phyloP scores from a whole-genome alignment of 2,113 vertebrate genomes.

The Tupaia chinensis region DNA sequence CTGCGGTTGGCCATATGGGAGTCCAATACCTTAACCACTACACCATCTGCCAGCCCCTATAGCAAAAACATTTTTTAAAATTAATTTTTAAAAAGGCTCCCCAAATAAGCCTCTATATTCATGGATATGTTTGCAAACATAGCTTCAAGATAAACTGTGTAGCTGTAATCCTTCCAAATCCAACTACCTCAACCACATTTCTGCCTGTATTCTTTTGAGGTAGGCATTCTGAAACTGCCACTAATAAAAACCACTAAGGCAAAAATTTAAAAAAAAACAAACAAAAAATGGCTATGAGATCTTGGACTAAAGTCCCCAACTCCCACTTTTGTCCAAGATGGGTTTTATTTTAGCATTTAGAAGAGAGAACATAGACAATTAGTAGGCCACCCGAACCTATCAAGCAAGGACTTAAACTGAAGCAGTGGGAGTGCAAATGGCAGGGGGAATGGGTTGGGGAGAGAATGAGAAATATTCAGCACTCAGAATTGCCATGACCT shows the following conservation, averaged over 20 bases:
- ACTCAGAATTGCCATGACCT: neutral
- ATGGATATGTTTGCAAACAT: neutral
- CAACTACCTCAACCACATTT: neutral
- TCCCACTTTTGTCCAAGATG: neutral
- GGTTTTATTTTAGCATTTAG: neutral
- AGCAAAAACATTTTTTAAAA: too few species aligned
- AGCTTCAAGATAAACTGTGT: neutral
- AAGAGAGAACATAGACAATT: neutral
- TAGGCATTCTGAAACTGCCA: neutral
- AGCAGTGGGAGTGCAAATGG: neutral
- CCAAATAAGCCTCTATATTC: neutral
- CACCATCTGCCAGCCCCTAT: too few species aligned
- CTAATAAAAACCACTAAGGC: neutral
- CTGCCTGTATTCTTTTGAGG: neutral
- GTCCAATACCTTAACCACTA: too few species aligned
- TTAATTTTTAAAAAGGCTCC: neutral
- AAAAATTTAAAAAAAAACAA: neutral
- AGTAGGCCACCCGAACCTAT: neutral
- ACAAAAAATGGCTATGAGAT: neutral
- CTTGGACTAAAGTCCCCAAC: neutral
- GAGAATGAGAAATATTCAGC: neutral
- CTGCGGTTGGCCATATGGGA: too few species aligned
- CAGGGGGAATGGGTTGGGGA: neutral
- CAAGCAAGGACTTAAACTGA: neutral
- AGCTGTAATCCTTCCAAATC: neutral